Conservation (phyloP, 2,888 invertebrate genomes). For the Clusia tigrina region DNA sequence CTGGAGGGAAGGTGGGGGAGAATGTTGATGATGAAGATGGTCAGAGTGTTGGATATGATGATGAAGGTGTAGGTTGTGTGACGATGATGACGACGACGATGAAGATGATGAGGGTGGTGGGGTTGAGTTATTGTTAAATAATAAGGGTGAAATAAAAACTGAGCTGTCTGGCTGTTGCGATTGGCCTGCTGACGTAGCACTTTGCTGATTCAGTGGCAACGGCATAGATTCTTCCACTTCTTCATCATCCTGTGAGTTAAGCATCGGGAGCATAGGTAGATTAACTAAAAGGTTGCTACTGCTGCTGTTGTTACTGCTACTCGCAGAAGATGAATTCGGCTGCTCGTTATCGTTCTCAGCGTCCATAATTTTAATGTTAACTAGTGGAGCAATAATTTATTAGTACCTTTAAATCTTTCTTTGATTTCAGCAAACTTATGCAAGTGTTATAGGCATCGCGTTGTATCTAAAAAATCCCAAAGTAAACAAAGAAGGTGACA, state of each 20-base stretch:
- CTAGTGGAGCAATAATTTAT: too few relatives aligned
- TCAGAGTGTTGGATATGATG: constrained; percentile 41
- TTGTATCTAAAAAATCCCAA: not conserved
- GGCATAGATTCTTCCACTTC: constrained; percentile 29
- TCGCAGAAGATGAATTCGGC: constrained; percentile 47
- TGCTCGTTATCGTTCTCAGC: constrained; percentile 46
- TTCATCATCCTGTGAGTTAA: constrained; percentile 39
- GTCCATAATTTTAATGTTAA: constrained; percentile 35
- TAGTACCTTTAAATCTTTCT: too few relatives aligned
- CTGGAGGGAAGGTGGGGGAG: constrained; percentile 52
- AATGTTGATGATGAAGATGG: constrained; percentile 44
- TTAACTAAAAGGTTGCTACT: constrained; percentile 44
- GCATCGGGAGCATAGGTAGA: constrained; percentile 42
- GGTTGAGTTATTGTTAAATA: constrained; percentile 38
- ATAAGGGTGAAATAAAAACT: constrained; percentile 38
- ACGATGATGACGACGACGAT: constrained; percentile 34
- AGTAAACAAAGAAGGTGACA: not conserved
- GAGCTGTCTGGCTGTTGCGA: constrained; percentile 28
- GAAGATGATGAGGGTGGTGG: constrained; percentile 37
- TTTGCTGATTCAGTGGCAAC: constrained; percentile 12
- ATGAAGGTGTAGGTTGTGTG: constrained; percentile 35
- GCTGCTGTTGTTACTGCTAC: constrained; percentile 50
- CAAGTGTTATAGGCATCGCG: too few relatives aligned
- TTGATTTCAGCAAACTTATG: too few relatives aligned
- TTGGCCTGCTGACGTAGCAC: constrained; percentile 2